A percentile compares a stretch with the other conserved stretches of the same genome.
Evolutionary conservation across 2,797 vertebrate species (phyloP).

Genomic region (Pangasius krempfi): DNA sequence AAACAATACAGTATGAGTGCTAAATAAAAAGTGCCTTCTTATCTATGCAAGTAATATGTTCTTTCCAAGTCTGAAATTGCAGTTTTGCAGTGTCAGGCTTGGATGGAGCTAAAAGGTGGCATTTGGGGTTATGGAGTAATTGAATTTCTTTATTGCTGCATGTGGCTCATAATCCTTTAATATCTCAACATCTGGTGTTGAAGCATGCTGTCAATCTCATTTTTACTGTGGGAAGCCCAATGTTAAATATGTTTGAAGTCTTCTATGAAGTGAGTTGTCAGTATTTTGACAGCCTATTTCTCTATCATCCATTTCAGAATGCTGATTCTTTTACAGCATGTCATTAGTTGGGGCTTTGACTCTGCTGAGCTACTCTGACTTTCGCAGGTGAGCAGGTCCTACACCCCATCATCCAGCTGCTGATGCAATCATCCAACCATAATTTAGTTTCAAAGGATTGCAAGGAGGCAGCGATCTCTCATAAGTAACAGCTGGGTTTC

Average conservation of each 20-base stretch:
- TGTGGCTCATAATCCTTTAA: constrained; percentile 44
- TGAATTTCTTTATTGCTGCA: constrained; percentile 46
- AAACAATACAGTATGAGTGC: neutral
- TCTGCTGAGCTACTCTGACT: constrained; percentile 25
- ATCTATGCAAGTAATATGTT: constrained; percentile 13
- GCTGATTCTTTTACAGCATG: constrained; percentile 17
- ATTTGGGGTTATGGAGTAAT: constrained; percentile 41
- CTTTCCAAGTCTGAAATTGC: constrained; percentile 26
- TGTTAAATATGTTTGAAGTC: neutral
- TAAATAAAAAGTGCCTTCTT: constrained; percentile 24
- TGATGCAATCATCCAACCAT: constrained; percentile 38
- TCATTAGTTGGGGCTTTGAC: neutral
- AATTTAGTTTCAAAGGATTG: constrained; percentile 28
- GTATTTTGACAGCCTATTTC: constrained; percentile 21
- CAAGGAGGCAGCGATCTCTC: constrained; percentile 2
- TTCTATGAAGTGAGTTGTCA: neutral
- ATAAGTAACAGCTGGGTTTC: constrained; percentile 26
- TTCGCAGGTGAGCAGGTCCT: neutral
- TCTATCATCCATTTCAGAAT: constrained; percentile 19
- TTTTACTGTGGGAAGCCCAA: neutral
- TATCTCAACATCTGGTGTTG: constrained; percentile 47
- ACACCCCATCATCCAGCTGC: constrained; percentile 7
- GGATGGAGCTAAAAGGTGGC: constrained; percentile 36
- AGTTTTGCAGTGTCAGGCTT: constrained; percentile 24
- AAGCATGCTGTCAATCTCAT: constrained; percentile 20